Evolutionary conservation across 2,113 vertebrate genomes (phyloP).

Genomic region (Amphilophus citrinellus): DNA sequence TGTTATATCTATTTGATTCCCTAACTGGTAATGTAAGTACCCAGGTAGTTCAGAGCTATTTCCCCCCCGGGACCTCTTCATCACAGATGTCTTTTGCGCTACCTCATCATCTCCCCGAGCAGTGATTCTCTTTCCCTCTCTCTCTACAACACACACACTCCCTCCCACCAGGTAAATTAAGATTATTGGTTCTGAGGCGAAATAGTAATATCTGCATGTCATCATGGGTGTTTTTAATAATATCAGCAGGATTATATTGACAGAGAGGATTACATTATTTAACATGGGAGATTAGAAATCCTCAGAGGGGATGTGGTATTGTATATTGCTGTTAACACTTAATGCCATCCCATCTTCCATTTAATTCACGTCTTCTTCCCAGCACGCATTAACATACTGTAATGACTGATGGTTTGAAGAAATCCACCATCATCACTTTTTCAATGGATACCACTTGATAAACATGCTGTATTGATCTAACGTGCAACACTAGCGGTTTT

Average conservation of each 20-base stretch:
- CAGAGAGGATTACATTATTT: constrained; percentile 68
- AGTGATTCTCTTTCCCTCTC: constrained; percentile 39
- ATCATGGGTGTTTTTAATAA: constrained; percentile 68
- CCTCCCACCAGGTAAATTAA: constrained; percentile 68
- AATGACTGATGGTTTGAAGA: constrained; percentile 31
- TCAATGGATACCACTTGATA: constrained; percentile 34
- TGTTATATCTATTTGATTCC: constrained; percentile 49
- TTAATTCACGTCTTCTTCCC: constrained; percentile 38
- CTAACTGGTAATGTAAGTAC: constrained; percentile 61
- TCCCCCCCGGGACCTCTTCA: constrained; percentile 59
- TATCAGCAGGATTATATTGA: constrained; percentile 73
- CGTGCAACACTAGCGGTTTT: constrained; percentile 14
- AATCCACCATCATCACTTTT: constrained; percentile 22
- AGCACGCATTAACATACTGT: constrained; percentile 31
- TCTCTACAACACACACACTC: constrained; percentile 9
- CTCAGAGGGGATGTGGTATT: constrained; percentile 35
- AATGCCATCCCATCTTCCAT: constrained; percentile 37
- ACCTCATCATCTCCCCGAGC: constrained; percentile 48
- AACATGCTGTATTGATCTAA: constrained; percentile 50
- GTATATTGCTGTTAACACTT: constrained; percentile 58
- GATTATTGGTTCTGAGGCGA: constrained; percentile 65
- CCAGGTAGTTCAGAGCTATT: constrained; percentile 65
- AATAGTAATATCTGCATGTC: constrained; percentile 67
- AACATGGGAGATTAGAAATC: constrained; percentile 63
- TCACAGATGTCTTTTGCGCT: constrained; percentile 67